A percentile compares a stretch with the other conserved stretches of the same genome.
Conservation (phyloP, 2,888 invertebrate genomes). For the Anticlea derivata region DNA sequence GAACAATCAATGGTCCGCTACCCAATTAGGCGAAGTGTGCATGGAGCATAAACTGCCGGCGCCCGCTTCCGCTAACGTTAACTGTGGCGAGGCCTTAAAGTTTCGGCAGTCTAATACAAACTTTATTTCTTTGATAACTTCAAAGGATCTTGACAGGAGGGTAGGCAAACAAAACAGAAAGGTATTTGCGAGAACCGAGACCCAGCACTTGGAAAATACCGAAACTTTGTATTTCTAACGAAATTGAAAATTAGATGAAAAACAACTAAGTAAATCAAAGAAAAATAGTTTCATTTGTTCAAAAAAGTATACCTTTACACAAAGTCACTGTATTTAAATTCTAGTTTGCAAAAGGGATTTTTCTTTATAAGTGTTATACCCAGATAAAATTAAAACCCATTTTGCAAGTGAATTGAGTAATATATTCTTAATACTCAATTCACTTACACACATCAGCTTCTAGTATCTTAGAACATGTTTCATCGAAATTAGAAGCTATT, state of each 20-base stretch:
- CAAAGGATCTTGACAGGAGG: slow-evolving; percentile 23
- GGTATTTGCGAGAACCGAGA: slow-evolving; percentile 12
- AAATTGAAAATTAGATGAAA: slow-evolving; percentile 3
- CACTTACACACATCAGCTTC: too few species aligned
- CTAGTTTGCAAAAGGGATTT: too few species aligned
- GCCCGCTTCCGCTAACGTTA: not conserved
- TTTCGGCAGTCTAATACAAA: slow-evolving; percentile 21
- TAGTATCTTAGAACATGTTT: too few species aligned
- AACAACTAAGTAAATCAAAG: not conserved
- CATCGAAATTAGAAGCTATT: too few species aligned
- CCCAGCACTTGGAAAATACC: slow-evolving; percentile 8
- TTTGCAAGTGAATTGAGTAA: too few species aligned
- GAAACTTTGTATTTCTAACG: slow-evolving; percentile 6
- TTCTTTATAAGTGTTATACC: too few species aligned
- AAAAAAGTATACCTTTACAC: too few species aligned
- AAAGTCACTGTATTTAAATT: too few species aligned
- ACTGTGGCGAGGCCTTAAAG: slow-evolving; percentile 9
- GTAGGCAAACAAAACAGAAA: slow-evolving; percentile 15
- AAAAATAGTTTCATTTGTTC: not conserved
- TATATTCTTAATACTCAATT: too few species aligned
- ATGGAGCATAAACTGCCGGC: not conserved
- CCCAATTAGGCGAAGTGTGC: not conserved
- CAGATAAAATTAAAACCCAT: too few species aligned
- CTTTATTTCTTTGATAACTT: slow-evolving; percentile 27
- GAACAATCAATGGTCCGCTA: not conserved